phyloP scores from a whole-genome alignment of 2,888 invertebrate genomes.

The Cinara cedri region DNA sequence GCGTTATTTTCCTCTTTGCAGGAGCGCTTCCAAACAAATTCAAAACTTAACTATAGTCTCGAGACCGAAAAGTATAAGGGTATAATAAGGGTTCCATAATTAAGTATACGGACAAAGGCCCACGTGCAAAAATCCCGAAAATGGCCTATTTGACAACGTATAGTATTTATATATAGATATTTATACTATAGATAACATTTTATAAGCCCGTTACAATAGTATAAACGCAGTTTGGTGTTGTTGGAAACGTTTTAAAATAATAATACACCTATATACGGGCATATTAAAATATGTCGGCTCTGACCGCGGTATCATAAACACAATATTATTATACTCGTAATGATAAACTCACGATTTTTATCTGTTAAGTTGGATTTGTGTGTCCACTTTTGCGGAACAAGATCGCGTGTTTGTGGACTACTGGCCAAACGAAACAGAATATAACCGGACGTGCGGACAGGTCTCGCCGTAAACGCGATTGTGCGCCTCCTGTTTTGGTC shows the following conservation, averaged over 20 bases:
- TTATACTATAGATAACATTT: too few relatives aligned
- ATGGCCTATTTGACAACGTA: too few relatives aligned
- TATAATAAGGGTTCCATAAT: too few relatives aligned
- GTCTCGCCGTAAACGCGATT: slow-evolving; percentile 31
- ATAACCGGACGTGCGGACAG: slow-evolving; percentile 35
- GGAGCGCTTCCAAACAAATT: too few relatives aligned
- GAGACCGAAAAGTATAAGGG: too few relatives aligned
- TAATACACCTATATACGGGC: not conserved
- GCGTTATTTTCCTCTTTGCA: too few relatives aligned
- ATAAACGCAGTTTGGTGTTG: too few relatives aligned
- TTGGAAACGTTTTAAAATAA: not conserved
- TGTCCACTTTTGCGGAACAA: slow-evolving; percentile 56
- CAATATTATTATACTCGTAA: slow-evolving; percentile 30
- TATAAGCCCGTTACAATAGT: too few relatives aligned
- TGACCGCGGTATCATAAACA: slow-evolving; percentile 31
- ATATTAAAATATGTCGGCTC: not conserved
- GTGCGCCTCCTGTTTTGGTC: slow-evolving; percentile 42
- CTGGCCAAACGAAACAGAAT: slow-evolving; percentile 31
- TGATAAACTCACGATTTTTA: slow-evolving; percentile 42
- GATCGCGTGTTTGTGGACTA: slow-evolving; percentile 44
- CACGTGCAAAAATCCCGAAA: too few relatives aligned
- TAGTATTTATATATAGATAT: too few relatives aligned
- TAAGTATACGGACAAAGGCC: too few relatives aligned
- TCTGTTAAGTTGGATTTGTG: slow-evolving; percentile 42
- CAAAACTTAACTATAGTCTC: too few relatives aligned